Evolutionary conservation across 1,140 invertebrate species (phyloP), one percentile per base, ranked within the genome.

Genomic region (Halesus radiatus): DNA sequence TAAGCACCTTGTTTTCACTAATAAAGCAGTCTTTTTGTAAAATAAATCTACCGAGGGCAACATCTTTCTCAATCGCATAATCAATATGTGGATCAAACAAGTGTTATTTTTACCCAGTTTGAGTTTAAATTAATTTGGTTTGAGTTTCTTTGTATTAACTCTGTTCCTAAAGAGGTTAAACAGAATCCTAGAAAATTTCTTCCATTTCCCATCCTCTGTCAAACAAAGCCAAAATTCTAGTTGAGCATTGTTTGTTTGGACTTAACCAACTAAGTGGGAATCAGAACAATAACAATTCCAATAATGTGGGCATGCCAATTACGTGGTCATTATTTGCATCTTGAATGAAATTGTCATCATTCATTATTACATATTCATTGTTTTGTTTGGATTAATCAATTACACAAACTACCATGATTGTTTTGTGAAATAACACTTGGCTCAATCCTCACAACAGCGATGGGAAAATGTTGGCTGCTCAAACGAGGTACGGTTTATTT

Each of bases 281-380:
- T 72, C 74, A 74, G 56, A 79, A 79, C 70, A 79, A 79, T 79
- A 79, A 79, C 78, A 79, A 70, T 79, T 74, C 68, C 32, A 74
- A 60, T 79, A 56, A 73, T 58, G 53, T 54, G 68, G 68, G 60
- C 60, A 66, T 78, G 56, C 75, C 45, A 53, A 78, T 54, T 66
- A 26, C 70, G 60, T 23, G 66, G 60, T 76, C 56, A 60, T 76
- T 23, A 74, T 60, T 58, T 76, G 56, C 56, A 62, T 76, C 45
- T 76, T 64, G 29, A 62, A 26, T 75, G 73, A 58, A 76, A 76
- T 62, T 53, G 29, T 78, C 26, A 64, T 75, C 68, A 75, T 75
- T 29, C 70, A 73, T 73, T 73, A 29, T 50, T 75, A 60, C 54
- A 75, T 58, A 20, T 45, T 75, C 72, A 29, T 75, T 75, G 32